Evolutionary conservation across 2,113 vertebrate genomes (phyloP).

Genomic region (Ictidomys tridecemlineatus): DNA sequence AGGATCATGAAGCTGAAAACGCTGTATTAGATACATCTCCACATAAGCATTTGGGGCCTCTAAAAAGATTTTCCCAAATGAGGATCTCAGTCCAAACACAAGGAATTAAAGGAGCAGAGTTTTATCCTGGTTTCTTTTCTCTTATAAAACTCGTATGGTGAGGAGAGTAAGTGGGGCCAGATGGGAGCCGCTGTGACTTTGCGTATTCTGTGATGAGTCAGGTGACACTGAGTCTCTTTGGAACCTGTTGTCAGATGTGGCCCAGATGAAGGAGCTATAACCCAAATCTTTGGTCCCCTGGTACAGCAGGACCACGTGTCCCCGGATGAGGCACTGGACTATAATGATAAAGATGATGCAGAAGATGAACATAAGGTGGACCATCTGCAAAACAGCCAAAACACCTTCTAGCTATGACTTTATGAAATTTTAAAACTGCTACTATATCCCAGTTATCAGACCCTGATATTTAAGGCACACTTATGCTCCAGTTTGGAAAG

Average conservation of each 20-base stretch:
- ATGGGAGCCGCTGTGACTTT: constrained; percentile 76
- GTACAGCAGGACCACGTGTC: constrained; percentile 38
- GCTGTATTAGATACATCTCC: neutral
- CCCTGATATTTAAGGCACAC: neutral
- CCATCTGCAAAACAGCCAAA: constrained; percentile 85
- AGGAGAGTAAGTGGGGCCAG: constrained; percentile 78
- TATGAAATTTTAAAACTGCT: neutral
- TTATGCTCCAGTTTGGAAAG: neutral
- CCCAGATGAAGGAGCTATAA: constrained; percentile 83
- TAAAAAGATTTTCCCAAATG: neutral
- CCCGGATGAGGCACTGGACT: constrained; percentile 34
- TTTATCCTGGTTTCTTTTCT: neutral
- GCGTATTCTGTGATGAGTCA: constrained; percentile 71
- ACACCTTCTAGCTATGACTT: constrained; percentile 59
- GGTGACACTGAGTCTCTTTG: constrained; percentile 63
- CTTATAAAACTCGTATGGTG: no score
- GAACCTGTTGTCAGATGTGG: constrained; percentile 76
- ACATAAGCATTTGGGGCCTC: neutral
- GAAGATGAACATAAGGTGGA: constrained; percentile 82
- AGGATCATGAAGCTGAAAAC: neutral
- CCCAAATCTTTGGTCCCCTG: constrained; percentile 77
- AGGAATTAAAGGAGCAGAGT: neutral
- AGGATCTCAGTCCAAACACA: neutral
- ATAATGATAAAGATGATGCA: constrained; percentile 80
- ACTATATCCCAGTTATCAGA: neutral